phyloP scores from a whole-genome alignment of 2,888 invertebrate genomes.

The Lasius platythorax region DNA sequence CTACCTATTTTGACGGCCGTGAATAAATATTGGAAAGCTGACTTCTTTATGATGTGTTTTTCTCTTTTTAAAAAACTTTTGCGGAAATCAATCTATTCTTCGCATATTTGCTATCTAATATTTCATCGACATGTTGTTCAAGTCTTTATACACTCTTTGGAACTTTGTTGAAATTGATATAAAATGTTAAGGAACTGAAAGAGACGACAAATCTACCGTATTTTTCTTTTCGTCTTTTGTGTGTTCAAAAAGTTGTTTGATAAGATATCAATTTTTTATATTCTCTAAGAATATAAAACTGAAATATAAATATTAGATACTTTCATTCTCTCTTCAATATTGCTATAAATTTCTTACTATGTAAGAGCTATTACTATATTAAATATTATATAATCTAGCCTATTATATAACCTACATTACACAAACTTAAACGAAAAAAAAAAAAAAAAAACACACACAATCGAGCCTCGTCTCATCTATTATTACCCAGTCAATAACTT shows the following conservation, averaged over 20 bases:
- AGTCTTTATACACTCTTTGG: neutral
- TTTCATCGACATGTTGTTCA: conserved; percentile 11
- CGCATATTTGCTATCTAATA: neutral
- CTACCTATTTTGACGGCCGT: neutral
- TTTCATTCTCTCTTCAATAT: neutral
- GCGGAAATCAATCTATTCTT: neutral
- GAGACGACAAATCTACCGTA: neutral
- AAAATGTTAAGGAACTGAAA: neutral
- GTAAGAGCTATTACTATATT: neutral
- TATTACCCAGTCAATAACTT: no score
- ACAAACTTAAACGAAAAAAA: neutral
- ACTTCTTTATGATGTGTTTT: conserved; percentile 2
- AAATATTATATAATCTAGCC: neutral
- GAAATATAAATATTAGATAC: neutral
- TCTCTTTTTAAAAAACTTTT: conserved; percentile 17
- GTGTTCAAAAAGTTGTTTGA: neutral
- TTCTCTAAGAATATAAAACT: neutral
- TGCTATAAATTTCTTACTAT: neutral
- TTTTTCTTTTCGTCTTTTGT: neutral
- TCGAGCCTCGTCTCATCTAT: neutral
- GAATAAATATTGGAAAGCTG: conserved; percentile 31
- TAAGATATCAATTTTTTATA: neutral
- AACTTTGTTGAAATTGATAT: neutral
- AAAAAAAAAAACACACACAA: neutral
- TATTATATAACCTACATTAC: neutral